Evolutionary conservation across 2,797 vertebrate species (phyloP).

Genomic region (Sitta carolinensis): DNA sequence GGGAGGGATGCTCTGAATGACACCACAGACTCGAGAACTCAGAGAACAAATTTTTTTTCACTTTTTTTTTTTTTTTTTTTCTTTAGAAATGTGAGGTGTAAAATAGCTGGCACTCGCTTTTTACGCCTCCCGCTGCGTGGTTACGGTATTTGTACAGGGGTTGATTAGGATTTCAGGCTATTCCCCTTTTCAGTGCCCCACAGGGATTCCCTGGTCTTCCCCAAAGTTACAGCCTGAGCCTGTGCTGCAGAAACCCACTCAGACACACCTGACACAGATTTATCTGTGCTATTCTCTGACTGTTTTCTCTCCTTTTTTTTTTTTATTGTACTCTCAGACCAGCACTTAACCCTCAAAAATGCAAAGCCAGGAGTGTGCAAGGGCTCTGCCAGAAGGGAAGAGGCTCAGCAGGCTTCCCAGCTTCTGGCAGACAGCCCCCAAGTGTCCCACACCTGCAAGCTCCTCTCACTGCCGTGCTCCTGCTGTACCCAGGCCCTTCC

Average conservation of each 20-base stretch:
- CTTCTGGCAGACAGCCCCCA: not conserved
- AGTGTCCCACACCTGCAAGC: rapidly evolving
- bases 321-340: not conserved
- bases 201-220: not conserved
- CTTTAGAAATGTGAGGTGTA: not conserved
- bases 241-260: not conserved
- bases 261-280: not conserved
- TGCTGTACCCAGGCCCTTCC: not conserved
- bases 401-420: not conserved
- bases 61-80: too few relatives aligned
- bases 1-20: not conserved
- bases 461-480: rapidly evolving
- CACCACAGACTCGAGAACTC: rapidly evolving
- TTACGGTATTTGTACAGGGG: not conserved
- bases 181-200: not conserved
- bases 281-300: not conserved
- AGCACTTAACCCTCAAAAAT: not conserved
- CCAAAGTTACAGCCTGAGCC: not conserved
- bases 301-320: not conserved
- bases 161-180: not conserved
- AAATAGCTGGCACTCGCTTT: not conserved
- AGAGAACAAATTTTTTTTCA: not conserved
- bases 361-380: not conserved
- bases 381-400: not conserved
- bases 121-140: not conserved